Conservation (phyloP, 2,797 vertebrate species). For the Gadopsis bispinosus region DNA sequence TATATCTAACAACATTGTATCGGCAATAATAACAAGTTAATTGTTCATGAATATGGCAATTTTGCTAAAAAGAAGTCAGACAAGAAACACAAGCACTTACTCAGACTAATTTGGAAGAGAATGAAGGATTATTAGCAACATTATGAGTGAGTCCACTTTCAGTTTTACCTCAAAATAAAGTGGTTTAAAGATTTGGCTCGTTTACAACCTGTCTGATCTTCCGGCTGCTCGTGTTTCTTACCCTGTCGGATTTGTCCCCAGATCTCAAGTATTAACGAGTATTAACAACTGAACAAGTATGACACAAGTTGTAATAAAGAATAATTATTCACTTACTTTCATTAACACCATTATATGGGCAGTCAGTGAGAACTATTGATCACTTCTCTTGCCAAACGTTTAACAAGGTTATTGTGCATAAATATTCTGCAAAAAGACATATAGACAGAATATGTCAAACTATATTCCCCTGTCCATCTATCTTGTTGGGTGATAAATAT, state of each 20-base stretch:
- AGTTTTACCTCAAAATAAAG: not conserved
- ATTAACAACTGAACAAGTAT: not conserved
- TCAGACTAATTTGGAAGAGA: not conserved
- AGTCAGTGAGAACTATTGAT: not conserved
- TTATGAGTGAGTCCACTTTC: not conserved
- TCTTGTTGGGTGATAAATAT: not conserved
- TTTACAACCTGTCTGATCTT: not conserved
- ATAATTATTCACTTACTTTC: not conserved
- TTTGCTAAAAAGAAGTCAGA: not conserved
- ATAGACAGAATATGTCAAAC: conserved; percentile 1
- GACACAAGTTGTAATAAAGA: not conserved
- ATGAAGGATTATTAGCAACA: not conserved
- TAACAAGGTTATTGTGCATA: not conserved
- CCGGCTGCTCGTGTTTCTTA: not conserved
- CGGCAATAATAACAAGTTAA: not conserved
- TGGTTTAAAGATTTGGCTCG: not conserved
- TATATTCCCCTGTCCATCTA: not conserved
- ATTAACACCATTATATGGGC: not conserved
- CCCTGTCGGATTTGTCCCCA: not conserved
- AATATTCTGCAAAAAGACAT: conserved; percentile 21
- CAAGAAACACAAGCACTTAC: not conserved
- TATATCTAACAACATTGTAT: not conserved
- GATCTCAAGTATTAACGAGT: not conserved
- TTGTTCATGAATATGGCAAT: not conserved
- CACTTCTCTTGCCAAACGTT: not conserved